Evolutionary conservation across 2,797 vertebrate genomes (phyloP).

Genomic region (Remorina albescens): DNA sequence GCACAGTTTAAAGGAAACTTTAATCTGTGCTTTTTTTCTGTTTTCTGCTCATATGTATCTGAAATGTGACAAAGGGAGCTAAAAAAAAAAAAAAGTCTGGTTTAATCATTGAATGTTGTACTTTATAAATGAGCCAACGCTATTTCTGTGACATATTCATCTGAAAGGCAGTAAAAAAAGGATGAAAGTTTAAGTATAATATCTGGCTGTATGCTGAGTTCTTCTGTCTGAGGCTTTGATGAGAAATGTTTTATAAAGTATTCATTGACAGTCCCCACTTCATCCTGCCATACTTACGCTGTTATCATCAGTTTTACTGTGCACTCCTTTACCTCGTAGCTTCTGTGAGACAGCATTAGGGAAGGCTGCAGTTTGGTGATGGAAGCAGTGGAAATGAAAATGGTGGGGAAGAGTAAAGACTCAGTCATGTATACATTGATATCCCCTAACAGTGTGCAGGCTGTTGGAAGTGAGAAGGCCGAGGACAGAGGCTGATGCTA

Average conservation of each 20-base stretch:
- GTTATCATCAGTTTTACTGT: constrained; percentile 7
- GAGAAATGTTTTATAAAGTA: constrained; percentile 47
- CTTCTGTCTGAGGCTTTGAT: constrained; percentile 28
- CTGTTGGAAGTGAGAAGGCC: constrained; percentile 31
- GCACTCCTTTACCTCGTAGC: constrained; percentile 5
- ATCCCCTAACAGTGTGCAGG: constrained; percentile 38
- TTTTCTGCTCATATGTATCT: not conserved
- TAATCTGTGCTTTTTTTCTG: not conserved
- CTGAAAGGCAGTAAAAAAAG: not conserved
- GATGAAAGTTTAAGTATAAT: not conserved
- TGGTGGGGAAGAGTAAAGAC: not conserved
- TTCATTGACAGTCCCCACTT: constrained; percentile 19
- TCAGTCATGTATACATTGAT: constrained; percentile 56
- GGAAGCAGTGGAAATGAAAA: constrained; percentile 13
- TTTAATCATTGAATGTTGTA: not conserved
- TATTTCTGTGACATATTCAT: not conserved
- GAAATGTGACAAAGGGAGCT: not conserved
- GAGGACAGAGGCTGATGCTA: constrained; percentile 45
- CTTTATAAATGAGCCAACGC: not conserved
- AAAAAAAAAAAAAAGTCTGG: too few species aligned
- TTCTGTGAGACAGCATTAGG: constrained; percentile 15
- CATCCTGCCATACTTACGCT: constrained; percentile 10
- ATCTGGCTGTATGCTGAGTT: constrained; percentile 8
- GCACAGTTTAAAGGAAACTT: too few species aligned
- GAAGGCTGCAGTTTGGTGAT: constrained; percentile 24